Base-by-base conservation (phyloP, 2,888 invertebrate genomes). In the Ochlodes sylvanus region DNA sequence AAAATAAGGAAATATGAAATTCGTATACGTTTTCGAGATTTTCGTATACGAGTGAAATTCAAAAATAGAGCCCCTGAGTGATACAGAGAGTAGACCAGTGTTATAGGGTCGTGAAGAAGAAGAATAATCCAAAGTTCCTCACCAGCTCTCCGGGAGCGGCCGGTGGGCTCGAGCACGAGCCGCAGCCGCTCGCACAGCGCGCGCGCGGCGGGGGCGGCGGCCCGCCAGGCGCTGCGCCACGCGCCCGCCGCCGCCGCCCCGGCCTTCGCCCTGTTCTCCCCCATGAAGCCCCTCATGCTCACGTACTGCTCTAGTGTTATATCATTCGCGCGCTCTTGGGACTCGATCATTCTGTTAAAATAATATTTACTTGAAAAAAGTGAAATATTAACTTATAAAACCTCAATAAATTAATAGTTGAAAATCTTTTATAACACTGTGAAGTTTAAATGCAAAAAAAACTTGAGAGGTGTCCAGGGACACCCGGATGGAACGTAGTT, bases 101-200 rank as follows among this genome's bases (percentile, higher is more conserved):
- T n/a, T n/a, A n/a, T n/a, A n/a, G n/a, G 27, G 5, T 27, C 5
- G 2, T 27, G 27, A 27, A 27, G 2, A 27, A 4, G 5, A 4
- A 27, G 2, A 4, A 27, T 27, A 4, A 27, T 27, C 5, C 27
- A 27, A 27, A 5, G 2, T 27, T 5, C 6, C 80, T 74, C 34
- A 93, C 93, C 94, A 17, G 93, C 97, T 41, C 98, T 93, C 72
- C 98, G 95, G 0, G 98, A 97, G 0, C 98, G 97, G 77, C 98
- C 97, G 0, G 99, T 98, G 0, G 99, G 99, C 85, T 99, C 99
- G 47, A 99, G 89, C 55, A 99, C 97, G 0, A 99, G 94, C 56
- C 99, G 94, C 70, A 99, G 93, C 77, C 99, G 97, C 85, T 99
- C 99, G 75, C 98, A 98, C 42, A 99, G 94, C 83, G 75, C 93